Percentiles rank a stretch among this genome's conserved stretches.
phyloP scores from a whole-genome alignment of 2,888 invertebrate species.

The Metacarcinus magister region DNA sequence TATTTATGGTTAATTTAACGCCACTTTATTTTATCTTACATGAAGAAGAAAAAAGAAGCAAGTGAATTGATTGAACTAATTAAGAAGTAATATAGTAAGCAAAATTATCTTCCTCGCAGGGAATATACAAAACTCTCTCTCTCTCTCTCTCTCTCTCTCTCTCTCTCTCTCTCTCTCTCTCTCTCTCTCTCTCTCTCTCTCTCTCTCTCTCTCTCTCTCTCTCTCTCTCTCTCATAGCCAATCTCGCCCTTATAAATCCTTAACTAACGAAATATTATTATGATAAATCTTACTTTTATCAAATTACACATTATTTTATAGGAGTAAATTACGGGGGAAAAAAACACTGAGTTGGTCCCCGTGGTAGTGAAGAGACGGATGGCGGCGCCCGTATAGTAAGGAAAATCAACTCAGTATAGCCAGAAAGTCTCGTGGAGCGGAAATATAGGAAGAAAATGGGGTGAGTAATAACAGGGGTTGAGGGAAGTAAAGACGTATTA shows the following conservation, averaged over 20 bases:
- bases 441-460: background rate
- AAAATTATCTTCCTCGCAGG: background rate
- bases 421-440: background rate
- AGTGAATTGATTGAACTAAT: background rate
- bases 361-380: background rate
- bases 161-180: conserved; percentile 36
- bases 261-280: background rate
- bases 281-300: background rate
- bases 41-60: background rate
- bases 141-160: conserved; percentile 29
- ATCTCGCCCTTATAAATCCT: background rate
- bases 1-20: background rate
- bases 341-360: background rate
- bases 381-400: background rate
- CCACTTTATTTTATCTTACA: background rate
- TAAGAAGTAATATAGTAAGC: background rate
- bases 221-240: background rate
- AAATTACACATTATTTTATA: background rate
- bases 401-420: background rate
- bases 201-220: background rate
- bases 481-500: background rate
- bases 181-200: background rate
- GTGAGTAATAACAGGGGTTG: background rate
- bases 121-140: background rate
- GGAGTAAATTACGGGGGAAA: background rate